These are phyloP conservation scores for Carapus acus DNA, from an alignment of 2,797 vertebrate species.

Conservation along the genomic window DNA sequence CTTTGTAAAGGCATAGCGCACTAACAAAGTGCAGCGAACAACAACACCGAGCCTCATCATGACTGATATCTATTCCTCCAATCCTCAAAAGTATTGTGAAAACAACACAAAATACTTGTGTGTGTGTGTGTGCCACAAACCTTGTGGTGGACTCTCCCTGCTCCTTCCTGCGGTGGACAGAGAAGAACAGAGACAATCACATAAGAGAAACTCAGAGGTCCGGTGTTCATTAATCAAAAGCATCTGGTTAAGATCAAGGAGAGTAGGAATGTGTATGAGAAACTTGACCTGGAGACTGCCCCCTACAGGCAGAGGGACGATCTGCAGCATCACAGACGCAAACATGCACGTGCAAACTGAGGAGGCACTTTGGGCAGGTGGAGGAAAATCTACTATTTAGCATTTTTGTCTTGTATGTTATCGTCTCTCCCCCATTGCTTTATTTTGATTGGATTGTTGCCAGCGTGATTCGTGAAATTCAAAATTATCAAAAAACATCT, in stretches of 20 bases:
- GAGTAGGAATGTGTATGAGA: conserved; percentile 40
- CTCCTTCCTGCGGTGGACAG: conserved; percentile 87
- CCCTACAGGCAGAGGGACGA: conserved; percentile 21
- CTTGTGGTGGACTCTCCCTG: conserved; percentile 76
- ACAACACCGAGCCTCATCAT: not conserved
- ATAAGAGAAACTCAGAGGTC: conserved; percentile 47
- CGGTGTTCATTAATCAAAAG: conserved; percentile 42
- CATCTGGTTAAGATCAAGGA: conserved; percentile 37
- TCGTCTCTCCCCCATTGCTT: too few species aligned
- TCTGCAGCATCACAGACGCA: conserved; percentile 30
- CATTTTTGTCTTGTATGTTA: too few species aligned
- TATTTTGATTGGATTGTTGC: conserved; percentile 25
- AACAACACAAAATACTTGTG: not conserved
- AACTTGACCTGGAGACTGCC: conserved; percentile 3
- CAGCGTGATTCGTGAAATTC: conserved; percentile 10
- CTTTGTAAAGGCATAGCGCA: too few species aligned
- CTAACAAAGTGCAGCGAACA: too few species aligned
- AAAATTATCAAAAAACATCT: too few species aligned
- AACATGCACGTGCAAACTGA: conserved; percentile 73
- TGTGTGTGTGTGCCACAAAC: conserved; percentile 53
- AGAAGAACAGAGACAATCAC: conserved; percentile 68
- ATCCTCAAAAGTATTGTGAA: too few species aligned
- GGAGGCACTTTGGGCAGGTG: conserved; percentile 61
- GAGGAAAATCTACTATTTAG: too few species aligned
- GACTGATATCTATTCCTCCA: not conserved